These are phyloP conservation scores for Mesembrinibis cayennensis DNA, from an alignment of 2,113 vertebrate genomes.

Conservation along the genomic window DNA sequence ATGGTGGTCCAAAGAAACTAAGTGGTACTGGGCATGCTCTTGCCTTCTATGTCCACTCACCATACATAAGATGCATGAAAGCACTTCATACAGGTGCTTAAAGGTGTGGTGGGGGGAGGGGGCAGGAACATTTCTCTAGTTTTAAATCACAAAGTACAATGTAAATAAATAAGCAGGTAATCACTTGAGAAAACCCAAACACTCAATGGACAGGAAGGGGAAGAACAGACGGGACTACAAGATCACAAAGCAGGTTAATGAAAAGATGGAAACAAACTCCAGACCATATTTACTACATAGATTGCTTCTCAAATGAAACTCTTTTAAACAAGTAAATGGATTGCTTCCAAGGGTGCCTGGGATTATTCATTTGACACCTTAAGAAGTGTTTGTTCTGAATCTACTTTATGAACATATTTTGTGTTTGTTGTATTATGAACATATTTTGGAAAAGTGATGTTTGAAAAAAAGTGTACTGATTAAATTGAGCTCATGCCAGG, in stretches of 20 bases:
- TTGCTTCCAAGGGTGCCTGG: background rate
- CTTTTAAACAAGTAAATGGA: background rate
- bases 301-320: background rate
- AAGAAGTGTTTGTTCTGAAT: background rate
- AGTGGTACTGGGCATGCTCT: background rate
- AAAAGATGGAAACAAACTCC: background rate
- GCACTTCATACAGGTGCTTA: background rate
- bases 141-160: background rate
- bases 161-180: background rate
- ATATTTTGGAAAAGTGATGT: background rate
- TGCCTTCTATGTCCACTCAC: background rate
- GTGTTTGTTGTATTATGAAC: background rate
- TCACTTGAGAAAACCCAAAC: background rate
- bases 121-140: background rate
- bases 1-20: background rate
- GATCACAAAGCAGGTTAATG: background rate
- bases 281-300: background rate
- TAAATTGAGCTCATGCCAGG: background rate
- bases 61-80: background rate
- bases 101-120: background rate
- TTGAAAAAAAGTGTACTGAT: background rate
- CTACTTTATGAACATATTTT: background rate
- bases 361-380: background rate
- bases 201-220: background rate
- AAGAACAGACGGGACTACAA: background rate